These are phyloP conservation scores for Papilio dardanus DNA, from an alignment of 1,140 invertebrate species.

Conservation along the genomic window DNA sequence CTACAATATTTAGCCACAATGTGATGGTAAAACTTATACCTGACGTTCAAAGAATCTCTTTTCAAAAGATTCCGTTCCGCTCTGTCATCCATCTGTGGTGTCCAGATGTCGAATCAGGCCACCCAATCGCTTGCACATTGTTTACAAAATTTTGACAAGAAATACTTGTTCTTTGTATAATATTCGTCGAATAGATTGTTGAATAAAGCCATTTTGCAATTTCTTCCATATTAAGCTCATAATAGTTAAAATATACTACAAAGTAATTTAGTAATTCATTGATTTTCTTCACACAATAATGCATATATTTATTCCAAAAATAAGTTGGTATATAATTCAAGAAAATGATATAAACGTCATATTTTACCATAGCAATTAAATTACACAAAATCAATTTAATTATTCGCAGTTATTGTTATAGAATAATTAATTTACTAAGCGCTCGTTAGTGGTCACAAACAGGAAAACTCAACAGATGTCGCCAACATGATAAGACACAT, in stretches of 20 bases:
- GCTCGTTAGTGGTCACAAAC: conserved; percentile 18
- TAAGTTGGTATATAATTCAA: no score
- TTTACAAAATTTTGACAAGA: neutral
- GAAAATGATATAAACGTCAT: neutral
- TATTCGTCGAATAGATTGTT: neutral
- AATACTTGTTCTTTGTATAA: neutral
- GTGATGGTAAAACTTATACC: neutral
- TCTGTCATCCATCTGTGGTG: neutral
- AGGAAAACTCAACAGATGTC: conserved; percentile 33
- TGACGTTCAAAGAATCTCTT: neutral
- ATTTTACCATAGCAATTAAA: neutral
- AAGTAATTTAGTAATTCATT: no score
- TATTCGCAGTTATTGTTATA: neutral
- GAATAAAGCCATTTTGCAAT: neutral
- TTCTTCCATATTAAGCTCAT: no score
- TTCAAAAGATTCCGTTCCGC: neutral
- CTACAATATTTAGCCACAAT: no score
- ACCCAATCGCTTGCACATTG: neutral
- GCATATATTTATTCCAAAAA: no score
- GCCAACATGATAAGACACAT: conserved; percentile 31
- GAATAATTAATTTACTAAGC: conserved; percentile 18
- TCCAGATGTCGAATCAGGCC: neutral
- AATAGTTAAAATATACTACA: no score
- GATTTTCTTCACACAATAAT: no score
- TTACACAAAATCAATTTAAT: neutral